Evolutionary conservation across 37 sponge, comb jelly and placozoan species (phyloP).

Genomic region (Agelas oroides): DNA sequence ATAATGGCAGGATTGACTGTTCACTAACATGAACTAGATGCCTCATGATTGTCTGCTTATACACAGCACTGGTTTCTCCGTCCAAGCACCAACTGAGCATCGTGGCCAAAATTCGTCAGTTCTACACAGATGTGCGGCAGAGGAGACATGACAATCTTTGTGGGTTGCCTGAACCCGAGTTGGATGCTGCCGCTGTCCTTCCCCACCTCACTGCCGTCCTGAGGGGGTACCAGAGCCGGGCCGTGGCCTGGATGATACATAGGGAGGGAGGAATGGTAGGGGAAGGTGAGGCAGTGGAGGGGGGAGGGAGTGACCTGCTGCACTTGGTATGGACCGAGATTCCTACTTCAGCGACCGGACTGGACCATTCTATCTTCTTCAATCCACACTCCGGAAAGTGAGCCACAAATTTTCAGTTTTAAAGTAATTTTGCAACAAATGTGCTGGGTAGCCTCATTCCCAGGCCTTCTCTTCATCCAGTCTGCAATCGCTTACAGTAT

Average conservation of each 20-base stretch:
- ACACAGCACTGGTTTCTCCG: too few relatives aligned
- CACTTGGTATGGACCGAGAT: constrained; percentile 45
- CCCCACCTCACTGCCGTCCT: constrained; percentile 37
- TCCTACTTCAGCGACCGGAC: not conserved
- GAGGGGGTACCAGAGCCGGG: constrained; percentile 69
- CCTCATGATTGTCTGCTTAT: too few relatives aligned
- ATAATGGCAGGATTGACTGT: too few relatives aligned
- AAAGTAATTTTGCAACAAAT: not conserved
- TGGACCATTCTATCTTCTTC: constrained; percentile 30
- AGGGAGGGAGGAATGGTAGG: constrained; percentile 38
- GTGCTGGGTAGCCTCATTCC: too few relatives aligned
- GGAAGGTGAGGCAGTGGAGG: not conserved
- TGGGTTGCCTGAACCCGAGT: not conserved
- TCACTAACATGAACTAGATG: too few relatives aligned
- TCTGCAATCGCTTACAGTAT: too few relatives aligned
- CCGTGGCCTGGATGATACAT: constrained; percentile 83
- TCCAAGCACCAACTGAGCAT: not conserved
- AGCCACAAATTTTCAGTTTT: not conserved
- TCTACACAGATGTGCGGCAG: constrained; percentile 22
- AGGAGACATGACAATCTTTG: not conserved
- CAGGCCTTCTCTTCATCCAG: not conserved
- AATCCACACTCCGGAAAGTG: constrained; percentile 63
- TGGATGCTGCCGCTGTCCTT: not conserved
- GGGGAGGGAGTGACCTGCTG: not conserved
- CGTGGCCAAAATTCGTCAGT: not conserved